Percentiles rank a stretch among this genome's conserved stretches.
Conservation (phyloP, 2,888 invertebrate species). For the Branchellion lobata region DNA sequence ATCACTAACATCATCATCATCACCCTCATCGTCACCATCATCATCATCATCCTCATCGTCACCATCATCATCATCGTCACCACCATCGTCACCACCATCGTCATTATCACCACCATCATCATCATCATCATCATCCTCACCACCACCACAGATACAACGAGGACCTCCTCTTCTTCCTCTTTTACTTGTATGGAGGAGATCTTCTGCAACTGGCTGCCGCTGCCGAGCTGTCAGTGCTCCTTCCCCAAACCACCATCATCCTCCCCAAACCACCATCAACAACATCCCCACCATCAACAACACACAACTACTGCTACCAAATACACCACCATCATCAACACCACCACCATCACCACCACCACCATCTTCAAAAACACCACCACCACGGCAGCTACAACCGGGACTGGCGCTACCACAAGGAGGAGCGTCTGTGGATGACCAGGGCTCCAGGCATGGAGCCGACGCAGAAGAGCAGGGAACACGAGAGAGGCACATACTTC, state of each 20-base stretch:
- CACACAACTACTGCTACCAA: too few species aligned
- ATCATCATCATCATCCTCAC: too few species aligned
- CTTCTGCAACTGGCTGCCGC: slow-evolving; percentile 96
- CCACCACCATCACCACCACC: too few species aligned
- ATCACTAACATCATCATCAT: neutral
- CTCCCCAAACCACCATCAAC: too few species aligned
- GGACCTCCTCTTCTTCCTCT: slow-evolving; percentile 96
- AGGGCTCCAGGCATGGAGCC: slow-evolving; percentile 92
- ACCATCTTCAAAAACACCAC: too few species aligned
- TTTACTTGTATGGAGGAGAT: slow-evolving; percentile 98
- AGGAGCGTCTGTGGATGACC: slow-evolving; percentile 98
- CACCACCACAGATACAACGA: slow-evolving; percentile 66
- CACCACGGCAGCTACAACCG: slow-evolving; percentile 77
- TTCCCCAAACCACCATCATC: too few species aligned
- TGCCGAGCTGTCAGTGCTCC: slow-evolving; percentile 87
- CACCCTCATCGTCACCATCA: neutral
- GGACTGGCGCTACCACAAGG: slow-evolving; percentile 99
- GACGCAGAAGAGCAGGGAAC: slow-evolving; percentile 89
- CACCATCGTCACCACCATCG: neutral
- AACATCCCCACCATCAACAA: too few species aligned
- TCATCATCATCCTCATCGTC: too few species aligned
- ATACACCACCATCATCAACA: too few species aligned
- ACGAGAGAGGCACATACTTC: slow-evolving; percentile 97
- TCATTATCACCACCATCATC: neutral
- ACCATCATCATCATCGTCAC: too few species aligned